Conservation (phyloP, 2,888 invertebrate species). For the Xestia rhomboidea region DNA sequence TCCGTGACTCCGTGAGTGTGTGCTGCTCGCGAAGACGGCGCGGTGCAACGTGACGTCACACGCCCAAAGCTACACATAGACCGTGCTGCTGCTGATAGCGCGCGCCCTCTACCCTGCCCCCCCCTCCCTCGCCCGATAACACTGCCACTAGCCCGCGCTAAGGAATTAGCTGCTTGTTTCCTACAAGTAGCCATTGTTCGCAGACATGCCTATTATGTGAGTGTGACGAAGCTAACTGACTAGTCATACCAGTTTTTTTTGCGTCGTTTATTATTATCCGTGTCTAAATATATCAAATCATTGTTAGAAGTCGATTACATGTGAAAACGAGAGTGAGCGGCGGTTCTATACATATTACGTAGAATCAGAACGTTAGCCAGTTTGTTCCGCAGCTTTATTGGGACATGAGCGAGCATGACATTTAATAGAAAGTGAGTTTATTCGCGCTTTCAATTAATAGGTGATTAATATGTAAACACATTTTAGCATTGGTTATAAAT, state of each 20-base stretch:
- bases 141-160: background rate
- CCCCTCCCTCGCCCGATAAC: background rate
- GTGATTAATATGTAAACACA: background rate
- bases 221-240: conserved; percentile 34
- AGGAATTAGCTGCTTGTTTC: conserved; percentile 19
- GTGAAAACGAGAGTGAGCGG: conserved; percentile 36
- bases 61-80: background rate
- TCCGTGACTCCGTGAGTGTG: background rate
- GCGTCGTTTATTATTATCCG: conserved; percentile 18
- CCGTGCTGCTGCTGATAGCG: conserved; percentile 2
- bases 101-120: conserved; percentile 34
- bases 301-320: conserved; percentile 38
- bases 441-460: background rate
- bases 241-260: conserved; percentile 33
- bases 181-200: conserved; percentile 14
- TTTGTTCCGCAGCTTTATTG: background rate
- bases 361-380: background rate
- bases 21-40: background rate
- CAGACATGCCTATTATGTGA: conserved; percentile 23
- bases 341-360: background rate
- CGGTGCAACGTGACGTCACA: conserved; percentile 15
- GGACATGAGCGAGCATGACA: too few species aligned
- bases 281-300: conserved; percentile 35
- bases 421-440: conserved; percentile 13
- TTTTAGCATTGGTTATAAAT: background rate